These are phyloP conservation scores for Thymelicus sylvestris DNA, from an alignment of 2,888 invertebrate species.

Conservation along the genomic window DNA sequence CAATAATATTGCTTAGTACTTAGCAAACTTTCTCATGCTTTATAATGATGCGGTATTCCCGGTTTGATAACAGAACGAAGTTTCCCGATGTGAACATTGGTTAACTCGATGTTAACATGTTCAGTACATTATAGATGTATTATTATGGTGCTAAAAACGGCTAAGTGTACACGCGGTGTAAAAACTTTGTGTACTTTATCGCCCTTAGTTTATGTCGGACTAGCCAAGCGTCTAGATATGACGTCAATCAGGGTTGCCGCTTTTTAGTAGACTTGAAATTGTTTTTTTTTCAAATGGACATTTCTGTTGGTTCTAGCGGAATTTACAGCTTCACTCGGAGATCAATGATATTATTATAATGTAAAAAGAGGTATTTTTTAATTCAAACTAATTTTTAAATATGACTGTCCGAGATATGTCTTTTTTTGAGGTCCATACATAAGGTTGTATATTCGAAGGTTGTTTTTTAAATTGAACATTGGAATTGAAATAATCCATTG, in stretches of 20 bases:
- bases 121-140: constrained; percentile 11
- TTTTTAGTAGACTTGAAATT: no score
- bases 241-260: constrained; percentile 6
- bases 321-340: no score
- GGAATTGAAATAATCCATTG: no score
- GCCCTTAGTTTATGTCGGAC: background rate
- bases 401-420: no score
- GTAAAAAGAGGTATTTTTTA: no score
- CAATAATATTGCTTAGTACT: background rate
- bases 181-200: constrained; percentile 9
- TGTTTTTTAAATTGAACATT: no score
- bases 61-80: constrained; percentile 11
- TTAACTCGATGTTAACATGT: constrained; percentile 32
- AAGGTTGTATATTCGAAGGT: no score
- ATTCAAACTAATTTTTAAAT: no score
- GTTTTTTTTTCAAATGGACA: no score
- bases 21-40: constrained; percentile 11
- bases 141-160: constrained; percentile 19
- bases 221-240: background rate
- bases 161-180: constrained; percentile 6
- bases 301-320: no score
- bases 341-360: no score
- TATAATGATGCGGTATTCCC: constrained; percentile 15
- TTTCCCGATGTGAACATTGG: constrained; percentile 27
- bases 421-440: no score